These are phyloP conservation scores for Yoshiicerus persimilis DNA, from an alignment of 1,140 invertebrate genomes.

Conservation along the genomic window DNA sequence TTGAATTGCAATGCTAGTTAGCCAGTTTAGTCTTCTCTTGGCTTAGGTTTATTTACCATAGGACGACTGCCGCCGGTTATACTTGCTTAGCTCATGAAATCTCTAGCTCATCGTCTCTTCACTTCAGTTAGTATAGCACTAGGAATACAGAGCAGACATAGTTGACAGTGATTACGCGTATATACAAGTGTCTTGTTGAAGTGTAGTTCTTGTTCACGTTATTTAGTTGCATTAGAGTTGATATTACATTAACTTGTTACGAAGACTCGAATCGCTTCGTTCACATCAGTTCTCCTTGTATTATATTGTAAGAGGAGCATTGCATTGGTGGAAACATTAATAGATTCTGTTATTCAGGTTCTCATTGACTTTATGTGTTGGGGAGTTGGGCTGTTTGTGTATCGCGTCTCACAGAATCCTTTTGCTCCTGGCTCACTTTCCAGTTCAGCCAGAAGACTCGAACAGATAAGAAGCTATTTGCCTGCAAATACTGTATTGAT, in stretches of 20 bases:
- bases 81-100: not conserved
- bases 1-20: not conserved
- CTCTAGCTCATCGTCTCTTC: not conserved
- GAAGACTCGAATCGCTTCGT: not conserved
- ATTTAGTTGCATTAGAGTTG: not conserved
- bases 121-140: not conserved
- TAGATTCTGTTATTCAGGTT: not conserved
- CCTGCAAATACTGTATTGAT: constrained; percentile 7
- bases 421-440: not conserved
- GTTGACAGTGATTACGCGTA: not conserved
- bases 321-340: not conserved
- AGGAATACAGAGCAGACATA: not conserved
- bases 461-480: constrained; percentile 34
- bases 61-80: not conserved
- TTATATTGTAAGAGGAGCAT: not conserved
- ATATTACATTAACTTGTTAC: constrained; percentile 16
- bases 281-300: not conserved
- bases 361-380: not conserved
- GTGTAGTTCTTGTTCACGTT: not conserved
- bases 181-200: not conserved
- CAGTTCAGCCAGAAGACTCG: constrained; percentile 28
- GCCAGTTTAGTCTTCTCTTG: not conserved
- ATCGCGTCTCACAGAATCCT: not conserved
- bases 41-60: constrained; percentile 1
- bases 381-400: not conserved